phyloP scores from a whole-genome alignment of 2,797 vertebrate genomes.

The Thunnus albacares region DNA sequence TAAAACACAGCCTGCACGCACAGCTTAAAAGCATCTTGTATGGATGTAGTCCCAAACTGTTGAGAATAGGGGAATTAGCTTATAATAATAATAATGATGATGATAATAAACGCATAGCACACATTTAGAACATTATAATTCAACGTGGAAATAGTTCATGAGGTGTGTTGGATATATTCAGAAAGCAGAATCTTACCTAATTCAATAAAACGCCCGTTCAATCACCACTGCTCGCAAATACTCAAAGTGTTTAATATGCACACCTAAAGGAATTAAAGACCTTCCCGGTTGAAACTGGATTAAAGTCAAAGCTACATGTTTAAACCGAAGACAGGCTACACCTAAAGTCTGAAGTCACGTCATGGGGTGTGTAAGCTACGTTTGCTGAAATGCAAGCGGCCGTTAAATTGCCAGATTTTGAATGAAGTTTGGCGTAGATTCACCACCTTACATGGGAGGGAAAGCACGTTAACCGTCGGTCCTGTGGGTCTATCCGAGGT shows the following conservation, averaged over 20 bases:
- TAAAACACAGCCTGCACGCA: no score
- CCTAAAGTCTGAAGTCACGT: background rate
- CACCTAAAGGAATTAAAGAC: background rate
- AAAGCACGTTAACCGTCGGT: background rate
- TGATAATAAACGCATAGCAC: no score
- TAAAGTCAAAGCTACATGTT: background rate
- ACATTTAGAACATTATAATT: background rate
- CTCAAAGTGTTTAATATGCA: no score
- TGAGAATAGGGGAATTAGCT: background rate
- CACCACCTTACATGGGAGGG: background rate
- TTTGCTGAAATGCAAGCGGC: no score
- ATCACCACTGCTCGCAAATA: no score
- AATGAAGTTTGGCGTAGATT: conserved; percentile 1
- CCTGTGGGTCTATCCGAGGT: background rate
- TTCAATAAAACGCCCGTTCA: background rate
- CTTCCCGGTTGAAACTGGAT: background rate
- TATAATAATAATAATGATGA: no score
- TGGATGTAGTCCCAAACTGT: background rate
- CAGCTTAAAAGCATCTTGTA: background rate
- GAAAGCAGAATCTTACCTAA: background rate
- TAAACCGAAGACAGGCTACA: background rate
- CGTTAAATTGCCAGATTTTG: background rate
- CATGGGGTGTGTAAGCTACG: background rate
- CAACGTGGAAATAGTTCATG: background rate
- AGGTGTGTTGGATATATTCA: background rate